Percentiles rank a stretch among this genome's conserved stretches.
phyloP scores from a whole-genome alignment of 2,797 vertebrate species.

The Myotis findleyi region DNA sequence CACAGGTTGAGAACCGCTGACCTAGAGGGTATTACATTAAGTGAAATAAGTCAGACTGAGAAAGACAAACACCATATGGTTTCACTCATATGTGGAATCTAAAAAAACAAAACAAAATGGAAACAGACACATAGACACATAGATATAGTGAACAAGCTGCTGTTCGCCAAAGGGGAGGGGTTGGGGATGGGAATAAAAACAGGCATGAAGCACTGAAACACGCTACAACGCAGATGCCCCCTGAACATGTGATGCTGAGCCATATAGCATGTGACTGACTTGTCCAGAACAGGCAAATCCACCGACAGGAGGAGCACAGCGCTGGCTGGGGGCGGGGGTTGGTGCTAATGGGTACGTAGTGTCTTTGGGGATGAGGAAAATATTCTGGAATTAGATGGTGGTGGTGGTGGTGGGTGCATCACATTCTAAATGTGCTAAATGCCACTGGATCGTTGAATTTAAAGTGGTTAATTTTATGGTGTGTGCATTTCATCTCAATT shows the following conservation, averaged over 20 bases:
- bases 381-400: not conserved
- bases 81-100: not conserved
- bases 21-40: not conserved
- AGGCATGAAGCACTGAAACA: not conserved
- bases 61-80: not conserved
- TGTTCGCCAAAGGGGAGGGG: not conserved
- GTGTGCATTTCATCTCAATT: not conserved
- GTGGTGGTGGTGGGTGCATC: not conserved
- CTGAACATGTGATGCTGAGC: too few relatives aligned
- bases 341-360: too few relatives aligned
- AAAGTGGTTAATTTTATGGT: not conserved
- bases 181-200: not conserved
- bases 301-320: not conserved
- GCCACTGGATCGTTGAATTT: not conserved
- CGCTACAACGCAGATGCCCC: not conserved
- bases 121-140: not conserved
- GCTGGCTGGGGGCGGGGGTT: not conserved
- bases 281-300: not conserved
- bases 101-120: not conserved
- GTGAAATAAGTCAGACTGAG: not conserved
- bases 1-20: too few relatives aligned
- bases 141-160: not conserved
- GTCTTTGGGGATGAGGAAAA: not conserved
- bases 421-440: not conserved
- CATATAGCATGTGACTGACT: too few relatives aligned